Percentiles rank a stretch among this genome's conserved stretches.
These are phyloP conservation scores for Pelusios castaneus DNA, from an alignment of 2,113 vertebrate species.

Conservation along the genomic window DNA sequence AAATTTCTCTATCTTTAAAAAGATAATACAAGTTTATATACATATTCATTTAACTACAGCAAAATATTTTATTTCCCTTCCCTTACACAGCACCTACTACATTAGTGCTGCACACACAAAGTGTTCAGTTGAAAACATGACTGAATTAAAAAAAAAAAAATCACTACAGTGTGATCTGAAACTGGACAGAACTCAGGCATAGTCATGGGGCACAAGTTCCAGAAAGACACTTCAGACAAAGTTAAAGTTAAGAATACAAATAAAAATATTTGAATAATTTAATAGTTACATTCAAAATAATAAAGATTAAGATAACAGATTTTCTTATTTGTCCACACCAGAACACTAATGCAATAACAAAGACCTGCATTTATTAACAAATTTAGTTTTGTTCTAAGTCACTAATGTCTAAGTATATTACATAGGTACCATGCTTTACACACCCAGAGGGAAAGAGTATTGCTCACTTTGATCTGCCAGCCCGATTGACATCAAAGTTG, in stretches of 20 bases:
- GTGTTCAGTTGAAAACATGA: background rate
- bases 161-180: background rate
- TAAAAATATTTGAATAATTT: background rate
- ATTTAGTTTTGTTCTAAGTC: background rate
- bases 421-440: background rate
- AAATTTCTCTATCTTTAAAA: background rate
- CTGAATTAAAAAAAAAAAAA: background rate
- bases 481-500: background rate
- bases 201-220: background rate
- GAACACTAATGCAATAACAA: background rate
- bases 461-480: conserved; percentile 18
- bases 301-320: background rate
- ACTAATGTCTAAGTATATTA: background rate
- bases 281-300: background rate
- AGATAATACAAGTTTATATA: background rate
- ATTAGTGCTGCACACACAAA: background rate
- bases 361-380: background rate
- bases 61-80: background rate
- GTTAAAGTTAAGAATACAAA: background rate
- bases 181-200: background rate
- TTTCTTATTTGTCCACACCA: background rate
- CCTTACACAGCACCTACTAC: rapidly evolving
- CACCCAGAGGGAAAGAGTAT: background rate
- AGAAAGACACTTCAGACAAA: background rate
- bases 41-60: background rate